These are phyloP conservation scores for Perizoma affinitatum DNA, from an alignment of 2,888 invertebrate genomes.

Conservation along the genomic window DNA sequence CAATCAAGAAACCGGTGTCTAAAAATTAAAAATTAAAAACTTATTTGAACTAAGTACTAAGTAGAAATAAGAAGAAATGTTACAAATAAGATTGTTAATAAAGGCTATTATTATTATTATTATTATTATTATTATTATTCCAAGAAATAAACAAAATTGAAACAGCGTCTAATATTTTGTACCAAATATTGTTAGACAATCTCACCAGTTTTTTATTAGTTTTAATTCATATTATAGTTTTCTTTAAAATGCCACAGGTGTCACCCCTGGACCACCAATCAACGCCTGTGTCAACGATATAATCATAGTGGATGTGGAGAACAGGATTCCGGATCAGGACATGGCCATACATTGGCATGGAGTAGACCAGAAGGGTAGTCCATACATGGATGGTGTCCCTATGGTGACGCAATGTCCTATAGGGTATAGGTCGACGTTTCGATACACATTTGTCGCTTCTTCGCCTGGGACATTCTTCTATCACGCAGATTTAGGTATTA, in stretches of 20 bases:
- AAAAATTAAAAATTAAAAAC: too few species aligned
- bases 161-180: too few species aligned
- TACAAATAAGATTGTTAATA: too few species aligned
- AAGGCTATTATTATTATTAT: too few species aligned
- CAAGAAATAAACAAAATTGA: too few species aligned
- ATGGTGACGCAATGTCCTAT: slow-evolving; percentile 92
- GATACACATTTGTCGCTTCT: slow-evolving; percentile 88
- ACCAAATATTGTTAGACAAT: too few species aligned
- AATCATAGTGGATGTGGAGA: slow-evolving; percentile 88
- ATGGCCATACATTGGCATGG: slow-evolving; percentile 92
- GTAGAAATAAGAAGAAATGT: too few species aligned
- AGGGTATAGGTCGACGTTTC: slow-evolving; percentile 86
- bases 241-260: slow-evolving; percentile 8
- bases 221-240: too few species aligned
- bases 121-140: too few species aligned
- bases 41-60: too few species aligned
- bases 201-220: too few species aligned
- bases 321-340: slow-evolving; percentile 87
- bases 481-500: slow-evolving; percentile 86
- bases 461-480: slow-evolving; percentile 89
- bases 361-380: slow-evolving; percentile 83
- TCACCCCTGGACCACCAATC: slow-evolving; percentile 80
- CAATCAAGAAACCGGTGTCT: too few species aligned
- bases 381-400: slow-evolving; percentile 90
- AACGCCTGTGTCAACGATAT: slow-evolving; percentile 89